These are phyloP conservation scores for Vanacampus margaritifer DNA, from an alignment of 2,113 vertebrate species.

Conservation along the genomic window DNA sequence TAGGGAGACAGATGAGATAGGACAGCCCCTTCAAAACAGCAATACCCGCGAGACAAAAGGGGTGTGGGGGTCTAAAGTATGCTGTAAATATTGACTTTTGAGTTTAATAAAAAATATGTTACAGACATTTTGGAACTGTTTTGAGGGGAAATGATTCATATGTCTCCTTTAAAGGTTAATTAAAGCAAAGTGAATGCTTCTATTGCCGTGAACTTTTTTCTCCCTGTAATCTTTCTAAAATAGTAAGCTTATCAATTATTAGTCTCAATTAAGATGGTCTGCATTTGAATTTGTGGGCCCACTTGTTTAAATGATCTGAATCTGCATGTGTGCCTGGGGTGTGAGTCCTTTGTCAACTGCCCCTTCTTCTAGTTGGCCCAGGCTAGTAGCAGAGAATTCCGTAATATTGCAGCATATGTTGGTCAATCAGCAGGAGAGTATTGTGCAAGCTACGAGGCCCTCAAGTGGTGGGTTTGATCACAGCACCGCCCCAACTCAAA, in stretches of 20 bases:
- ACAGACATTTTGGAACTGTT: background rate
- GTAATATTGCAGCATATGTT: slow-evolving; percentile 22
- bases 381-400: slow-evolving; percentile 16
- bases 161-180: background rate
- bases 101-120: background rate
- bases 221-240: background rate
- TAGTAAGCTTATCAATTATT: slow-evolving; percentile 8
- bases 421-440: slow-evolving; percentile 22
- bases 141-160: background rate
- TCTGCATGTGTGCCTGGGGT: slow-evolving; percentile 45
- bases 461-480: slow-evolving; percentile 56
- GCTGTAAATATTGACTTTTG: background rate
- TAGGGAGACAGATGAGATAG: background rate
- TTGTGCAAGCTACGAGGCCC: slow-evolving; percentile 70
- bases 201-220: background rate
- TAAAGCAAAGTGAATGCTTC: background rate
- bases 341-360: slow-evolving; percentile 38
- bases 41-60: background rate
- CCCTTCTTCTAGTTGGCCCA: slow-evolving; percentile 44
- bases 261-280: slow-evolving; percentile 35
- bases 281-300: slow-evolving; percentile 36
- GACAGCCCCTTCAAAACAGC: background rate
- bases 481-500: slow-evolving; percentile 9
- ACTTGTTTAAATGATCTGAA: slow-evolving; percentile 46
- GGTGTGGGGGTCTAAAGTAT: background rate